Percentiles rank a stretch among this genome's conserved stretches.
Evolutionary conservation across 92 coral and sea anemone species (phyloP).

Genomic region (Galaxea fascicularis): DNA sequence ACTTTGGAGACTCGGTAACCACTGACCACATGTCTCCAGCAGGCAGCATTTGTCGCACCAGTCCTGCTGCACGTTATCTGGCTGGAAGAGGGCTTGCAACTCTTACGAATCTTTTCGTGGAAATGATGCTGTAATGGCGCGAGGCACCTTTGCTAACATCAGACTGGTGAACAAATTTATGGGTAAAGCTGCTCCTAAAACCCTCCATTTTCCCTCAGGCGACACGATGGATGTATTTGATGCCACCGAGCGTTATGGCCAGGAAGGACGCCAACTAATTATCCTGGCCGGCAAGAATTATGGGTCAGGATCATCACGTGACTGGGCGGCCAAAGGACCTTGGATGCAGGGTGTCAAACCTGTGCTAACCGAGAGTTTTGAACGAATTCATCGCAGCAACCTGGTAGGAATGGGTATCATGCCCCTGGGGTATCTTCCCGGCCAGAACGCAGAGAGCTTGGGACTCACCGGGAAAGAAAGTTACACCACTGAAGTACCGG

Average conservation of each 20-base stretch:
- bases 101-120: slow-evolving; percentile 99
- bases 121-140: slow-evolving; percentile 98
- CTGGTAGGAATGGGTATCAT: slow-evolving; percentile 98
- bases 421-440: slow-evolving; percentile 89
- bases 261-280: slow-evolving; percentile 81
- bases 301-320: slow-evolving; percentile 99
- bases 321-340: slow-evolving; percentile 99
- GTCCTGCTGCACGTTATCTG: slow-evolving; percentile 97
- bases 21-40: slow-evolving; percentile 99
- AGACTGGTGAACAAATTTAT: slow-evolving; percentile 96
- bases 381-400: slow-evolving; percentile 98
- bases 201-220: slow-evolving; percentile 89
- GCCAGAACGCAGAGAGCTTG: slow-evolving; percentile 89
- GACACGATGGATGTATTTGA: slow-evolving; percentile 97
- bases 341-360: slow-evolving; percentile 99
- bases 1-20: slow-evolving; percentile 98
- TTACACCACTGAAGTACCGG: slow-evolving; percentile 82
- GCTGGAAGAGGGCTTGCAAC: slow-evolving; percentile 90
- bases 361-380: slow-evolving; percentile 95
- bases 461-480: slow-evolving; percentile 95
- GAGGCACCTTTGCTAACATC: slow-evolving; percentile 98
- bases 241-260: slow-evolving; percentile 92
- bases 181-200: slow-evolving; percentile 96
- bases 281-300: slow-evolving; percentile 99
- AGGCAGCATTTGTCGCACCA: slow-evolving; percentile 95